Evolutionary conservation across 2,797 vertebrate species (phyloP), one percentile per base, ranked within the genome.

Genomic region (Fistularia tabacaria): DNA sequence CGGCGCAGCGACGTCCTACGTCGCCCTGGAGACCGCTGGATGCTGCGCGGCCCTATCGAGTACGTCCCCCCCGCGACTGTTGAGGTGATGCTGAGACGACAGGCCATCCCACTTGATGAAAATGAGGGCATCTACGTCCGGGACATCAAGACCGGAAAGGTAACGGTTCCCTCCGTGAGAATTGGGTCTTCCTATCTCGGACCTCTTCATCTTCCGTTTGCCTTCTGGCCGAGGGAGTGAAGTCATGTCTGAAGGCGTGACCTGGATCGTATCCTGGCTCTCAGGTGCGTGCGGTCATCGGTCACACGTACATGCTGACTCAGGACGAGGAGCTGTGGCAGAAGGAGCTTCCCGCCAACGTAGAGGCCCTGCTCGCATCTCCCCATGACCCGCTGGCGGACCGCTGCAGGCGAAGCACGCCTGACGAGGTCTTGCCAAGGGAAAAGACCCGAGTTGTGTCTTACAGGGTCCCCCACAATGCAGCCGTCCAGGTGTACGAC

Each of bases 401-500:
- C 71, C 90, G 94, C 53, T 92, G 90, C 0, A 65, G 67, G 0
- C 82, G 83, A 1, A 6, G 0, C 1, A 8, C 10, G 0, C 25
- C 13, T 0, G 9, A 0, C 0, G n/a, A 3, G 0, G 0, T 0
- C 36, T 0, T 0, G 0, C 55, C 15, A 0, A 40, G 78, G 0
- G 65, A 78, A n/a, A 69, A 78, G 74, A 96, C 93, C 42, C 77
- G 43, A 0, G 92, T 92, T 11, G 91, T 96, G 6, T 92, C 92
- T 45, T 96, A 89, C 83, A 85, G 92, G 0, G 93, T 96, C 1
- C 95, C 94, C 0, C 94, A 96, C 87, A 96, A 96, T 0, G 94
- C 94, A 0, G 91, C 94, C 0, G 83, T 94, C n/a, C 95, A 97
- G 80, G 93, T 96, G n/a, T 97, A 97, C 0, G 94, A 96, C 89